Evolutionary conservation across 2,113 vertebrate species (phyloP), one percentile per base, ranked within the genome.

Genomic region (Pedetes capensis): DNA sequence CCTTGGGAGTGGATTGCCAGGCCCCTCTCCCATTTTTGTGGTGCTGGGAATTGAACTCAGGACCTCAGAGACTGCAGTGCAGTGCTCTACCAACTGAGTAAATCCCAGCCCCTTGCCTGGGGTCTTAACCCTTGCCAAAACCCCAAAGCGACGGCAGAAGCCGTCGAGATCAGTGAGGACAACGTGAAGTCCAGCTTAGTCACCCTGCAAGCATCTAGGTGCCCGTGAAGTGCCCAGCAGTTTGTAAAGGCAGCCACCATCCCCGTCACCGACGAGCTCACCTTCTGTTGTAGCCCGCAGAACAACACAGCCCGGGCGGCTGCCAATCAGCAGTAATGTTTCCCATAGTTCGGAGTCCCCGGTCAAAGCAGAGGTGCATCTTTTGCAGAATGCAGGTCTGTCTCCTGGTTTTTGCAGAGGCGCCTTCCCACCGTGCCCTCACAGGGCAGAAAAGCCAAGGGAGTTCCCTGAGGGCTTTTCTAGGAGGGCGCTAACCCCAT

Each of bases 141-240:
- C 18, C 34, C 55, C 66, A 22, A 22, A 4, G 59, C 9, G 37
- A 32, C 32, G 53, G 18, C 25, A 10, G 20, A 20, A 39, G 39
- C 37, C 34, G 14, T 29, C 13, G 44, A 37, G 3, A 25, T 32
- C 17, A 5, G 5, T 3, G 49, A 57, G 47, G n/a, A 42, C 23
- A 17, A 27, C 0, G 9, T 22, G 49, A 82, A 20, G 7, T 61
- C 25, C 10, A 10, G 18, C 29, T 69, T 4, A 11, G 29, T 82
- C 39, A 34, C 1, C 29, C 13, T 9, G 72, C 29, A 83, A 29
- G 12, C 51, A 9, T 32, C 23, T 55, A 47, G 20, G 34, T 23
- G 1, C 8, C 17, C 37, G 1, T 18, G 8, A 32, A 2, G 4
- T n/a, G 47, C 47, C 27, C 4, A 39, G n/a, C 4, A 5, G 44